Percentiles rank a stretch among this genome's conserved stretches.
Evolutionary conservation across 2,113 vertebrate species (phyloP).

Genomic region (Pelvicachromis taeniatus): DNA sequence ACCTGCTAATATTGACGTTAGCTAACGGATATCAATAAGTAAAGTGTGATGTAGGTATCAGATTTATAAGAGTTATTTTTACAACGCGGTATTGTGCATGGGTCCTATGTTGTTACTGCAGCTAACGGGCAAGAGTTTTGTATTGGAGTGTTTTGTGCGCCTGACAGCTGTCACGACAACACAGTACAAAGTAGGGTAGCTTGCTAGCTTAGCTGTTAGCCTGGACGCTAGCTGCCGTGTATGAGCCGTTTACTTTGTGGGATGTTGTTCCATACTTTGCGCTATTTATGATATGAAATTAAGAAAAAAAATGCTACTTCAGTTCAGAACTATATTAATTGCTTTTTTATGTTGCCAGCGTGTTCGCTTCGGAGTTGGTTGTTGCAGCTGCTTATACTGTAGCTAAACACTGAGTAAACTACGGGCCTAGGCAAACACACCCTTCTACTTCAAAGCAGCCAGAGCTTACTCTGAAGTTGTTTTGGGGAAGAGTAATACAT

Average conservation of each 20-base stretch:
- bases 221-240: conserved; percentile 30
- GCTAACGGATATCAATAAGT: not conserved
- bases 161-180: conserved; percentile 75
- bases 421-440: conserved; percentile 63
- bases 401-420: conserved; percentile 22
- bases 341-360: not conserved
- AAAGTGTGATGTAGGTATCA: not conserved
- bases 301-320: not conserved
- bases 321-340: not conserved
- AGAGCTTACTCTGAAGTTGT: conserved; percentile 28
- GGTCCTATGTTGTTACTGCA: not conserved
- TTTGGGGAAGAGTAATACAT: not conserved
- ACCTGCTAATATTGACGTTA: conserved; percentile 12
- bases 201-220: conserved; percentile 59
- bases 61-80: not conserved
- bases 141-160: conserved; percentile 56
- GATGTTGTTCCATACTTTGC: not conserved
- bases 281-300: not conserved
- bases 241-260: not conserved
- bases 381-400: not conserved
- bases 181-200: conserved; percentile 61
- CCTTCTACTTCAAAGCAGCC: conserved; percentile 58
- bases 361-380: not conserved
- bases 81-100: not conserved
- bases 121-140: conserved; percentile 48